Evolutionary conservation across 1,140 invertebrate species (phyloP).

Genomic region (Heliothis subflexa): DNA sequence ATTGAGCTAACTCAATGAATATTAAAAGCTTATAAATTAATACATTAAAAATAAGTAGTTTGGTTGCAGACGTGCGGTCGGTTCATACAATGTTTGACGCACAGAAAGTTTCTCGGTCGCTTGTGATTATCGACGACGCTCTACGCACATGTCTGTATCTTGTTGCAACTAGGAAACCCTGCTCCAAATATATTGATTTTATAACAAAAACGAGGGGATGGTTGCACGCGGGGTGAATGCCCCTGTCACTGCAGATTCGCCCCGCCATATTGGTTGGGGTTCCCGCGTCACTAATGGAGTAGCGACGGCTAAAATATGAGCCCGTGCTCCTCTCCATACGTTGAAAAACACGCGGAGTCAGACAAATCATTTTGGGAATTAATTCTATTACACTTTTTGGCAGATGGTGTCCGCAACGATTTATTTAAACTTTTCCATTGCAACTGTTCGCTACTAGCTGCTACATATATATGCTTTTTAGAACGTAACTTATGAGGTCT

Average conservation of each 20-base stretch:
- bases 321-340: constrained; percentile 74
- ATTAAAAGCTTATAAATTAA: too few species aligned
- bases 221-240: constrained; percentile 78
- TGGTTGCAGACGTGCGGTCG: too few species aligned
- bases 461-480: not conserved
- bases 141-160: constrained; percentile 43
- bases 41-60: too few species aligned
- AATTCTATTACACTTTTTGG: constrained; percentile 59
- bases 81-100: not conserved
- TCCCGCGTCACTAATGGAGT: constrained; percentile 81
- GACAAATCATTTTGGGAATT: constrained; percentile 72
- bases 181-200: constrained; percentile 82
- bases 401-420: constrained; percentile 29
- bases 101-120: not conserved
- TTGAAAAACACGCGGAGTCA: constrained; percentile 72
- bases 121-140: constrained; percentile 6
- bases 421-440: constrained; percentile 18
- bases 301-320: constrained; percentile 80
- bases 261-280: constrained; percentile 78
- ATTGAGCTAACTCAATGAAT: too few species aligned
- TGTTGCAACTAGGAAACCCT: constrained; percentile 65
- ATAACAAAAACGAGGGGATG: constrained; percentile 83
- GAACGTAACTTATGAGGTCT: too few species aligned
- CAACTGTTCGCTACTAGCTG: not conserved
- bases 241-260: constrained; percentile 82